Conservation (phyloP, 2,888 invertebrate genomes). For the Patella caerulea region DNA sequence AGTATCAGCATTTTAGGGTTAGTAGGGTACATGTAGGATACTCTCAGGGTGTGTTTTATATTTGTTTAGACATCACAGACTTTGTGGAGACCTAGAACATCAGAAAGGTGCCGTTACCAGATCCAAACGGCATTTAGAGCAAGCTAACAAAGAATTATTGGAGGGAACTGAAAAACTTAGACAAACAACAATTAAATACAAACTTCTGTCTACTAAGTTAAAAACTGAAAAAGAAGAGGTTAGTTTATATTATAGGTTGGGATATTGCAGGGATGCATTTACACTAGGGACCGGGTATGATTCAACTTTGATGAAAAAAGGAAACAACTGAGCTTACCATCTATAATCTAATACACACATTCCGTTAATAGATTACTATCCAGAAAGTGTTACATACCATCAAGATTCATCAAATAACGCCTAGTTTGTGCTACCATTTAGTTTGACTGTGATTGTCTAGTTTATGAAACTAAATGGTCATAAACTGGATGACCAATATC, state of each 20-base stretch:
- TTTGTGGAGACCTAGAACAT: slow-evolving; percentile 56
- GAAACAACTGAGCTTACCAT: no score
- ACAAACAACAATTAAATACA: slow-evolving; percentile 58
- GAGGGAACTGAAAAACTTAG: slow-evolving; percentile 62
- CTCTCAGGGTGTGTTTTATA: background rate
- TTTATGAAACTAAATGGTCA: no score
- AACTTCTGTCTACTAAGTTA: slow-evolving; percentile 48
- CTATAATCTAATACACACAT: no score
- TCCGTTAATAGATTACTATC: no score
- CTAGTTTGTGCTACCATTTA: no score
- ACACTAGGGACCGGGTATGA: no score
- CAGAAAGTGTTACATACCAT: no score
- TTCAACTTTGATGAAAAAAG: no score
- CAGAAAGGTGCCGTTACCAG: slow-evolving; percentile 49
- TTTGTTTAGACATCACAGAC: slow-evolving; percentile 51
- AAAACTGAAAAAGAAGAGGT: slow-evolving; percentile 68
- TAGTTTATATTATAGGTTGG: background rate
- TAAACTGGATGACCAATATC: no score
- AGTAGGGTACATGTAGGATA: background rate
- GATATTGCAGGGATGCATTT: no score
- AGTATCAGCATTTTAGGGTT: background rate
- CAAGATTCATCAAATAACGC: no score
- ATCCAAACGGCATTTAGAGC: slow-evolving; percentile 51
- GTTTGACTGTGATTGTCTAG: no score
- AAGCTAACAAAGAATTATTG: slow-evolving; percentile 48